These are phyloP conservation scores for Teinopalpus imperialis DNA, from an alignment of 2,888 invertebrate species.

Conservation along the genomic window DNA sequence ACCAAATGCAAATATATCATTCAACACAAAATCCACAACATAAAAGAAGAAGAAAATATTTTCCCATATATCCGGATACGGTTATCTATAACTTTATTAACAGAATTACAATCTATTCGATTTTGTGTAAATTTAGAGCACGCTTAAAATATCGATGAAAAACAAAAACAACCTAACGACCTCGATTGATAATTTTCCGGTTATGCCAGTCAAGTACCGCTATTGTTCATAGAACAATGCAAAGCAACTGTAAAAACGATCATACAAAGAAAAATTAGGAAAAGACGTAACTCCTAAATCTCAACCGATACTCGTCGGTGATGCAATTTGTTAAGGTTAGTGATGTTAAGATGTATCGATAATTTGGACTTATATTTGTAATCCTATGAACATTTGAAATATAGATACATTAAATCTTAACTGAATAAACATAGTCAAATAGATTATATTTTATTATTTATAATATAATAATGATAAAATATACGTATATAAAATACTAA, in stretches of 20 bases:
- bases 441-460: no score
- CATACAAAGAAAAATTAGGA: slow-evolving; percentile 65
- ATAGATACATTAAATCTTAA: no score
- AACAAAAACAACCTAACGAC: slow-evolving; percentile 27
- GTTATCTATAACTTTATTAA: no score
- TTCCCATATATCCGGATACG: no score
- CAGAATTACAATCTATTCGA: slow-evolving; percentile 1
- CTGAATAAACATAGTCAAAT: no score
- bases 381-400: neutral
- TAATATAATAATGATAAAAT: no score
- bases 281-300: slow-evolving; percentile 60
- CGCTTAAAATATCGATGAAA: slow-evolving; percentile 15
- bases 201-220: slow-evolving; percentile 40
- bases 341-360: slow-evolving; percentile 30
- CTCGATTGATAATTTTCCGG: slow-evolving; percentile 51
- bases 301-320: slow-evolving; percentile 46
- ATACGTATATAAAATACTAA: no score
- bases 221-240: slow-evolving; percentile 64
- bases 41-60: no score
- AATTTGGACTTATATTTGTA: neutral
- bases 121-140: slow-evolving; percentile 18
- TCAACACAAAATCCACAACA: no score
- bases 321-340: slow-evolving; percentile 50
- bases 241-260: slow-evolving; percentile 48
- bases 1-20: no score